Evolutionary conservation across 2,797 vertebrate species (phyloP).

Genomic region (Carcharodon carcharias): DNA sequence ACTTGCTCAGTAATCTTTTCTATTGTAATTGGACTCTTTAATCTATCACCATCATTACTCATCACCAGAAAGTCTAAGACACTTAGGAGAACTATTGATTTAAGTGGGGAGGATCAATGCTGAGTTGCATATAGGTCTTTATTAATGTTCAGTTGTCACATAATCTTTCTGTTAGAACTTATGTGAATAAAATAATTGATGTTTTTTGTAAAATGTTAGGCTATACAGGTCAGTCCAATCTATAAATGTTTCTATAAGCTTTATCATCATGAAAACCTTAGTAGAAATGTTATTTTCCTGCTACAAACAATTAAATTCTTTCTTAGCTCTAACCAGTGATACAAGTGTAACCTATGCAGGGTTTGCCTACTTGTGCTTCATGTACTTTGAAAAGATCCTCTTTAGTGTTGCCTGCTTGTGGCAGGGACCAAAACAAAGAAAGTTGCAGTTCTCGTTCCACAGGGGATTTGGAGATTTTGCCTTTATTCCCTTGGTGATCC

Average conservation of each 20-base stretch:
- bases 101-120: not conserved
- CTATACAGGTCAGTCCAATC: not conserved
- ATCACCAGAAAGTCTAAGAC: not conserved
- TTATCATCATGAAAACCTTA: not conserved
- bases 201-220: not conserved
- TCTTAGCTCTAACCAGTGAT: not conserved
- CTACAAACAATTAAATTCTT: not conserved
- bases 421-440: not conserved
- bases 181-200: not conserved
- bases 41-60: slow-evolving; percentile 11
- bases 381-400: not conserved
- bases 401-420: not conserved
- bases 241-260: not conserved
- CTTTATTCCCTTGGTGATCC: not conserved
- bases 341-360: not conserved
- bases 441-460: not conserved
- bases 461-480: not conserved
- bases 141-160: not conserved
- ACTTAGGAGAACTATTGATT: not conserved
- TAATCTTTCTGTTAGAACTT: not conserved
- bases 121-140: not conserved
- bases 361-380: not conserved
- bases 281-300: not conserved
- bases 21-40: slow-evolving; percentile 25
- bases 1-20: not conserved